Conservation (phyloP, 2,113 vertebrate species). For the Hippopotamus amphibius region DNA sequence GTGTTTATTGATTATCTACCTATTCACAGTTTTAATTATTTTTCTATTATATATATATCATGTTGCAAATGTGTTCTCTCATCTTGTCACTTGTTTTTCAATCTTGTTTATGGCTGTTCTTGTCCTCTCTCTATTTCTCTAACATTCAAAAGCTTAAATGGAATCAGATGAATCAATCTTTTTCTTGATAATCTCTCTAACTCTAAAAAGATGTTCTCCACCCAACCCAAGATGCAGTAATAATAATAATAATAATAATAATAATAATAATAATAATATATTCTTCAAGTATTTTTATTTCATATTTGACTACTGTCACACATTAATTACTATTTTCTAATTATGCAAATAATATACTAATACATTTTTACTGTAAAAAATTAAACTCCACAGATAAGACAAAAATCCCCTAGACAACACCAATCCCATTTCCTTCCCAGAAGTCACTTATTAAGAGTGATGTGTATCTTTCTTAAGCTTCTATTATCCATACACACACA, state of each 20-base stretch:
- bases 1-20: not conserved
- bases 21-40: not conserved
- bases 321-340: slow-evolving; percentile 51
- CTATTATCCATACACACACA: not conserved
- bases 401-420: not conserved
- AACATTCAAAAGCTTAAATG: not conserved
- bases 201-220: slow-evolving; percentile 28
- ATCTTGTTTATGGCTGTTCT: not conserved
- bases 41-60: slow-evolving; percentile 21
- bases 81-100: not conserved
- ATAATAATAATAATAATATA: not conserved
- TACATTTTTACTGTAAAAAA: slow-evolving; percentile 9
- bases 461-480: slow-evolving; percentile 21
- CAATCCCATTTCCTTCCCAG: not conserved
- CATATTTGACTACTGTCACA: not conserved
- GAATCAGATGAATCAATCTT: not conserved
- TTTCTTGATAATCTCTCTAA: not conserved
- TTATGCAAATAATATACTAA: not conserved
- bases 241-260: not conserved
- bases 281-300: slow-evolving; percentile 15
- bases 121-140: not conserved
- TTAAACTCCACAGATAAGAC: slow-evolving; percentile 16
- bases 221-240: not conserved
- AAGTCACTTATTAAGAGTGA: slow-evolving; percentile 32
- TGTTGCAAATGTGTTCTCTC: not conserved